Evolutionary conservation across 1,140 invertebrate genomes (phyloP).

Genomic region (Planococcus citri): DNA sequence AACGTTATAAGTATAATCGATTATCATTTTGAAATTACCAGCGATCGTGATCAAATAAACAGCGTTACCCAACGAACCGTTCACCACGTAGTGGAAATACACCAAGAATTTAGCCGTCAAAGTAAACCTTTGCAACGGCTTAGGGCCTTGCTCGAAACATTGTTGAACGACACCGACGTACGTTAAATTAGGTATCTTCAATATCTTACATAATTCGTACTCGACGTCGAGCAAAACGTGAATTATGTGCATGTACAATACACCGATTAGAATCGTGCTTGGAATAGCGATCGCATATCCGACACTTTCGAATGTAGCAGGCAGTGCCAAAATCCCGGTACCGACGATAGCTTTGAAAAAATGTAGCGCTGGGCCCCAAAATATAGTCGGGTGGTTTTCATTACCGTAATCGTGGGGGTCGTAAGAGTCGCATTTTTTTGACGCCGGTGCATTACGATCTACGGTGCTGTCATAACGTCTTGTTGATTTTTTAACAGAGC

Average conservation of each 20-base stretch:
- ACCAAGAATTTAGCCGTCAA: background rate
- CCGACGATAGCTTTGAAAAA: constrained; percentile 39
- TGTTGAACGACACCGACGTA: background rate
- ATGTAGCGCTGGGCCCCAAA: constrained; percentile 34
- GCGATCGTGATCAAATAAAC: background rate
- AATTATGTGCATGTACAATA: background rate
- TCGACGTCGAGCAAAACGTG: background rate
- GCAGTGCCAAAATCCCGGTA: constrained; percentile 43
- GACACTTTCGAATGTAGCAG: constrained; percentile 38
- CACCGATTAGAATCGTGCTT: constrained; percentile 31
- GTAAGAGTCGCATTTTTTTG: too few relatives aligned
- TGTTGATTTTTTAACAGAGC: too few relatives aligned
- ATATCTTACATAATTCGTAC: background rate
- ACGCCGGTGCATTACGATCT: too few relatives aligned
- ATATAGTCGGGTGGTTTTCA: background rate
- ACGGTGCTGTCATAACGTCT: too few relatives aligned
- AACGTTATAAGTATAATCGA: background rate
- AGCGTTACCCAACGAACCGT: background rate
- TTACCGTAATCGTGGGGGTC: constrained; percentile 4
- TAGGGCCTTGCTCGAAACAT: background rate
- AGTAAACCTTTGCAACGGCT: background rate
- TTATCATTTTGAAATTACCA: background rate
- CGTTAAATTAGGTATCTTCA: background rate
- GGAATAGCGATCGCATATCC: constrained; percentile 36
- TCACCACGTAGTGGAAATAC: background rate